These are phyloP conservation scores for Drosophila dives DNA, from an alignment of 2,888 invertebrate genomes.

Conservation along the genomic window DNA sequence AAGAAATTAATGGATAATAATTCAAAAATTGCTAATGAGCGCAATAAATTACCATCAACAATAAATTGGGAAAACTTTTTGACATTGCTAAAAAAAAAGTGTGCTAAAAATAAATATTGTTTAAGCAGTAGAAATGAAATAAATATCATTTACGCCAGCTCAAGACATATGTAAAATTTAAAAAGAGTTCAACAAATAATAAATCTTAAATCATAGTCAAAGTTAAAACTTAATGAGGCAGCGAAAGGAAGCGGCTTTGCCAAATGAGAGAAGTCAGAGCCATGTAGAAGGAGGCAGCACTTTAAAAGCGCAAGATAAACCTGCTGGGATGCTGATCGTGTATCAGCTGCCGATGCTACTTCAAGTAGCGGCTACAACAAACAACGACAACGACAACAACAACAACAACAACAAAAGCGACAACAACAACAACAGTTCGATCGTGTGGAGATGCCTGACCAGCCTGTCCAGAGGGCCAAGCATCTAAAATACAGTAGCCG, in stretches of 20 bases:
- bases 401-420: conserved; percentile 8
- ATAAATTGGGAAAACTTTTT: background rate
- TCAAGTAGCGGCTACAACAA: conserved; percentile 75
- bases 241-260: conserved; percentile 37
- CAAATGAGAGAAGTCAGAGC: conserved; percentile 1
- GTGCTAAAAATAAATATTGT: background rate
- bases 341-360: conserved; percentile 50
- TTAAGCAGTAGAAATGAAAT: background rate
- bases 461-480: conserved; percentile 28
- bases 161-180: background rate
- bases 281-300: conserved; percentile 42
- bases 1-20: conserved; percentile 18
- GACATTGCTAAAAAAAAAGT: background rate
- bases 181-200: background rate
- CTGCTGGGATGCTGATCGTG: conserved; percentile 58
- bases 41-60: background rate
- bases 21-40: background rate
- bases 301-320: conserved; percentile 73
- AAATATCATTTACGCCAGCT: background rate
- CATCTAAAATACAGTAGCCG: conserved; percentile 76
- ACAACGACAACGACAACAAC: conserved; percentile 27
- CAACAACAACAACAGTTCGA: conserved; percentile 23
- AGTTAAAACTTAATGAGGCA: conserved; percentile 18
- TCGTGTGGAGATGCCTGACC: conserved; percentile 66
- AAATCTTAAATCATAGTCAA: background rate